phyloP scores from a whole-genome alignment of 2,888 invertebrate genomes.

The Macrophya alboannulata region DNA sequence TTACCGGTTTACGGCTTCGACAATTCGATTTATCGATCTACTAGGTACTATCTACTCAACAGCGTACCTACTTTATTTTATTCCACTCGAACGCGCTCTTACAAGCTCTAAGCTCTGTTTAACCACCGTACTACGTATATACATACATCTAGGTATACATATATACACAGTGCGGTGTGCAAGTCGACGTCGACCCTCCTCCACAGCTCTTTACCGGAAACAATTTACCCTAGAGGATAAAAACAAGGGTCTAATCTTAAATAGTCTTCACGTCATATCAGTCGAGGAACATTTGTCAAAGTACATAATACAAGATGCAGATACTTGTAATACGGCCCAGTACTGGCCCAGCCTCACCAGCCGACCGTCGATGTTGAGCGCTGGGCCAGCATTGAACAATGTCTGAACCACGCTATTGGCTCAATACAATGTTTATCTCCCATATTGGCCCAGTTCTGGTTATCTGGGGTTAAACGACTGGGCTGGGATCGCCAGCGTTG shows the following conservation, averaged over 20 bases:
- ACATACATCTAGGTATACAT: no score
- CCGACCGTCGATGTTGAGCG: no score
- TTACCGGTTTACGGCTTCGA: constrained; percentile 43
- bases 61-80: constrained; percentile 12
- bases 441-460: no score
- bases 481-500: no score
- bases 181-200: neutral
- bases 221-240: constrained; percentile 29
- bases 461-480: no score
- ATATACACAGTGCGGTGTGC: neutral
- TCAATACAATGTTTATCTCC: no score
- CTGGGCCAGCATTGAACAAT: no score
- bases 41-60: neutral
- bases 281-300: neutral
- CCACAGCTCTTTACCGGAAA: neutral
- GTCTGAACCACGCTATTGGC: no score
- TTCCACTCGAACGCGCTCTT: constrained; percentile 26
- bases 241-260: constrained; percentile 12
- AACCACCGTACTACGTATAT: neutral
- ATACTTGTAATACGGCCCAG: no score
- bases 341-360: no score
- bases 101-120: constrained; percentile 28
- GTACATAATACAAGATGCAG: no score
- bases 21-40: constrained; percentile 52
- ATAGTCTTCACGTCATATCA: neutral